Base-by-base conservation (phyloP, 2,888 invertebrate genomes). In the Phyto melanocephala region DNA sequence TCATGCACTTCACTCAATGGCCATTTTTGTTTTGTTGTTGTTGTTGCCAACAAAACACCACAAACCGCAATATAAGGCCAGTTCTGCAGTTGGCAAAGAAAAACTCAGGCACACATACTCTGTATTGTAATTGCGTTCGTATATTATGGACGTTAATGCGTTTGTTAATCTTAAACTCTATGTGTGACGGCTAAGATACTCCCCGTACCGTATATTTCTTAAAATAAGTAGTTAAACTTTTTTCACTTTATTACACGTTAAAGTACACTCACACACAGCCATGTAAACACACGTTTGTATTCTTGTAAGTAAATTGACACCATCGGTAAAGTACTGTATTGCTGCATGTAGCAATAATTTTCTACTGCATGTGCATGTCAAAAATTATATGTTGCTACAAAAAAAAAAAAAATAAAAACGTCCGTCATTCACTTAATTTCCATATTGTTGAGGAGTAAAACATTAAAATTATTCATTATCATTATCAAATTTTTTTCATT, bases 231-330 rank as follows among this genome's bases (percentile, higher is more conserved):
- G 37, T 70, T 56, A 35, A 37, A 40, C 20, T 28, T 47, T 54
- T 47, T 68, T 42, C 42, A 54, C 52, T 79, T 65, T 28, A 77
- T 81, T 65, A 67, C 81, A 77, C 37, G 60, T 60, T 75, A 37
- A 65, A 81, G 65, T 70, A 52, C 13, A 8, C 10, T 15, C n/a
- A 6, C 6, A n/a, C 13, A 15, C 11, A 15, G 7, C 6, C 17
- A 6, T 15, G 35, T 50, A 65, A 7, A 35, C 17, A n/a, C n/a
- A n/a, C n/a, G n/a, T n/a, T 11, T 20, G 11, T 10, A 17, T 20
- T 72, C 28, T 71, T 75, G 52, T 52, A 60, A 45, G 76, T 81
- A 78, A 81, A 78, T 52, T 82, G 70, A 82, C 79, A 75, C 79
- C 75, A 65, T 13, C 74, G 50, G 35, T 56, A 45, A 60, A 52